These are phyloP conservation scores for Lordiphosa collinella DNA, from an alignment of 1,140 invertebrate species.

Conservation along the genomic window DNA sequence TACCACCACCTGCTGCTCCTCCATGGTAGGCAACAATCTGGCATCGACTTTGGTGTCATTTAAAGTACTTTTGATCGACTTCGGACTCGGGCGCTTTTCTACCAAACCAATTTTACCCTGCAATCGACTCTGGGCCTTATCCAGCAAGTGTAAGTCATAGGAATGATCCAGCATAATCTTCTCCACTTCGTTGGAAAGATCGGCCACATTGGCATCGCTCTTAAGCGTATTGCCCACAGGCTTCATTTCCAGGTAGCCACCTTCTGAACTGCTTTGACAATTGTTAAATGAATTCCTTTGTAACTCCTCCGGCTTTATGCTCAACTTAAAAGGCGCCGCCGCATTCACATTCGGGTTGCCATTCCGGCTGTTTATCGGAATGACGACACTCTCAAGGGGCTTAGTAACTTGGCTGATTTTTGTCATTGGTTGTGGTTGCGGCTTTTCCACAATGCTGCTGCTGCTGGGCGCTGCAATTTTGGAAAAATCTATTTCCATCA, in stretches of 20 bases:
- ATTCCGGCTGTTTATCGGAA: constrained; percentile 35
- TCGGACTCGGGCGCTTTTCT: constrained; percentile 15
- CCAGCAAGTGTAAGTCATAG: not conserved
- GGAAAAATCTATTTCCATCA: constrained; percentile 90
- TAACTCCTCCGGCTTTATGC: constrained; percentile 24
- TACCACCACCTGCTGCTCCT: not conserved
- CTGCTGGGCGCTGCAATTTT: constrained; percentile 43
- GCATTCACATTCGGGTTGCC: constrained; percentile 34
- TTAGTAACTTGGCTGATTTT: constrained; percentile 26
- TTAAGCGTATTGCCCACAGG: constrained; percentile 54
- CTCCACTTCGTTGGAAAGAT: constrained; percentile 35
- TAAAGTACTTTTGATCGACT: constrained; percentile 1
- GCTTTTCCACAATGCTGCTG: constrained; percentile 20
- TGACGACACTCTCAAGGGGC: constrained; percentile 13
- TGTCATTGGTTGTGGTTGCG: constrained; percentile 11
- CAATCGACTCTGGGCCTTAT: not conserved
- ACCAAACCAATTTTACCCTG: constrained; percentile 16
- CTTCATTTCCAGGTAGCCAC: constrained; percentile 80
- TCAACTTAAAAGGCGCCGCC: constrained; percentile 22
- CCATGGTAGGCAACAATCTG: not conserved
- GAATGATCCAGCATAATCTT: constrained; percentile 27
- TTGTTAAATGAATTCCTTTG: constrained; percentile 20
- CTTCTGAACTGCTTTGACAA: constrained; percentile 19
- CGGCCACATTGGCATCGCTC: constrained; percentile 7
- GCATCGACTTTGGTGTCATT: constrained; percentile 14